A percentile compares a stretch with the other conserved stretches of the same genome.
Conservation (phyloP, 2,113 vertebrate species). For the Ahaetulla prasina region DNA sequence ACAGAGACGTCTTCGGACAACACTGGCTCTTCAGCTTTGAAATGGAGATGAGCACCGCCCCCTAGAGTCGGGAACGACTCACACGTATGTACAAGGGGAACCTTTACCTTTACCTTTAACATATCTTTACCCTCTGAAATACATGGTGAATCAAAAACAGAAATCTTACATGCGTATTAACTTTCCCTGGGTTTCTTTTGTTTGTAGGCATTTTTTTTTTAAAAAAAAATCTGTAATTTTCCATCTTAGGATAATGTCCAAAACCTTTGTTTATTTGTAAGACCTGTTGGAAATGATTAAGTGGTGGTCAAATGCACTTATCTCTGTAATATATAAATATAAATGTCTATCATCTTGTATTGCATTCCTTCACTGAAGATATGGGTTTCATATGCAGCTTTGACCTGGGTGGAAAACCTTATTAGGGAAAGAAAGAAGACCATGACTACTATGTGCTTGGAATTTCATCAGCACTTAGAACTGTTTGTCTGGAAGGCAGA, state of each 20-base stretch:
- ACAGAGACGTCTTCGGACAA: too few relatives aligned
- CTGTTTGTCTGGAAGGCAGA: conserved; percentile 29
- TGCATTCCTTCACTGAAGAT: conserved; percentile 44
- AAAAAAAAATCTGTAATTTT: conserved; percentile 42
- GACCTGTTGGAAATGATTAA: conserved; percentile 53
- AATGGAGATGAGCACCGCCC: too few relatives aligned
- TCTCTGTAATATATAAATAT: conserved; percentile 64
- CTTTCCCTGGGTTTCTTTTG: conserved; percentile 4
- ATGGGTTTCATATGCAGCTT: conserved; percentile 35
- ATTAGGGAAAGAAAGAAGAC: conserved; percentile 59
- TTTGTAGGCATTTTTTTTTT: conserved; percentile 10
- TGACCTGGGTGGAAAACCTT: conserved; percentile 42
- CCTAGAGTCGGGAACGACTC: too few relatives aligned
- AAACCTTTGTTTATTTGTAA: conserved; percentile 51
- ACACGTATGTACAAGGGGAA: too few relatives aligned
- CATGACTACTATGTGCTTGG: too few relatives aligned
- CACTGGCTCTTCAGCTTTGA: too few relatives aligned
- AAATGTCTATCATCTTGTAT: conserved; percentile 56
- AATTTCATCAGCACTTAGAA: conserved; percentile 35
- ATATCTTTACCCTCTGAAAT: background rate
- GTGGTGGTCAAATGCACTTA: conserved; percentile 60
- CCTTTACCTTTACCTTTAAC: too few relatives aligned
- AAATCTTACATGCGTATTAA: background rate
- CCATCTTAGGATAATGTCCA: conserved; percentile 33
- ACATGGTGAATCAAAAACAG: background rate